Percentiles rank a stretch among this genome's conserved stretches.
These are phyloP conservation scores for Chrysochloris asiatica DNA, from an alignment of 2,113 vertebrate species.

Conservation along the genomic window DNA sequence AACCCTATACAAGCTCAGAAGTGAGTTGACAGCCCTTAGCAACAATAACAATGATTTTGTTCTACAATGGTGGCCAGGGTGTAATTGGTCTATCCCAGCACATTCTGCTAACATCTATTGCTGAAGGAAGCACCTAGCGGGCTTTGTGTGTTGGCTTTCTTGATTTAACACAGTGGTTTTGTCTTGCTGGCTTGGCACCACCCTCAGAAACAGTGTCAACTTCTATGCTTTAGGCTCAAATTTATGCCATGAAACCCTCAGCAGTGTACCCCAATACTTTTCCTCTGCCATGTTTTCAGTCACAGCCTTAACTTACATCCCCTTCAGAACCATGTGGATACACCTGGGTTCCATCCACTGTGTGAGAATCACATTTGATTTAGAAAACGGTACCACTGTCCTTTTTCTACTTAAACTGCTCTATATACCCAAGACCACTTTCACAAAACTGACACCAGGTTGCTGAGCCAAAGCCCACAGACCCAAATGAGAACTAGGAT, in stretches of 20 bases:
- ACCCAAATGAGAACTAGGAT: not conserved
- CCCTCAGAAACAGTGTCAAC: not conserved
- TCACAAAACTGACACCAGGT: not conserved
- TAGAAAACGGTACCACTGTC: not conserved
- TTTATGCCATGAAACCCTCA: not conserved
- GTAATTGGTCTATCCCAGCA: not conserved
- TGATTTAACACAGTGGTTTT: not conserved
- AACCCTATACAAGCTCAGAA: no score
- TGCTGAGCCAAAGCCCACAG: not conserved
- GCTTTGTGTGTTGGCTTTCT: not conserved
- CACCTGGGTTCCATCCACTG: not conserved
- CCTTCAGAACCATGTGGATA: not conserved
- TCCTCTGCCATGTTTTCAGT: not conserved
- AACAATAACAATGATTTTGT: no score
- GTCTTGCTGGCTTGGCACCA: not conserved
- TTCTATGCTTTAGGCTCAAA: not conserved
- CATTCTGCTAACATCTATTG: not conserved
- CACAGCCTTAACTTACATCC: not conserved
- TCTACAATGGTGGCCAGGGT: not conserved
- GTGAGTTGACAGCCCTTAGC: no score
- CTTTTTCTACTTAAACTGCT: not conserved
- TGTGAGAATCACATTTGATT: not conserved
- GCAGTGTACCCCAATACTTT: fast-evolving
- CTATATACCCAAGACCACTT: not conserved
- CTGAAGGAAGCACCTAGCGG: not conserved